Conservation (phyloP, 2,797 vertebrate genomes). For the Malurus leucopterus region DNA sequence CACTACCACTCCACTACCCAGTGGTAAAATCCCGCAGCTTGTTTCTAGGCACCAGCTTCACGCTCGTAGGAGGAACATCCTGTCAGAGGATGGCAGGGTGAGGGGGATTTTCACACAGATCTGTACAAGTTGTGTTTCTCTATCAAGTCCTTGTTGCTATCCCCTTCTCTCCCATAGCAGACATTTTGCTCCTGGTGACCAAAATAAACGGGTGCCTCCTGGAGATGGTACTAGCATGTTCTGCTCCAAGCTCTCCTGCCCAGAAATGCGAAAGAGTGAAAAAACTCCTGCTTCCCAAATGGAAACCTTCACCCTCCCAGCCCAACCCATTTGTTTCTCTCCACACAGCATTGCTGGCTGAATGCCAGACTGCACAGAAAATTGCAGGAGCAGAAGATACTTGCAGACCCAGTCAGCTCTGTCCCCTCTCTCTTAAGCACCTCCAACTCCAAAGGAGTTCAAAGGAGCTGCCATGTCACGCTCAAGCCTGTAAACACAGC, state of each 20-base stretch:
- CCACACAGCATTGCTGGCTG: neutral
- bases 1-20: neutral
- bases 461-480: accelerated
- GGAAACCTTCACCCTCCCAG: neutral
- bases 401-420: neutral
- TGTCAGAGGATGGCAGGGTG: neutral
- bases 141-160: neutral
- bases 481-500: neutral
- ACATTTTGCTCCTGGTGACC: neutral
- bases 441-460: neutral
- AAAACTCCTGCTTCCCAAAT: neutral
- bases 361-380: neutral
- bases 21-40: neutral
- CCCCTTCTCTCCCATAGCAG: neutral
- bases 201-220: neutral
- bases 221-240: neutral
- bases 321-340: neutral
- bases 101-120: neutral
- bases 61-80: neutral
- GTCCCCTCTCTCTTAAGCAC: neutral
- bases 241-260: neutral
- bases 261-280: neutral
- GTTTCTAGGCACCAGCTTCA: neutral
- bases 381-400: neutral
- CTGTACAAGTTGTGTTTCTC: neutral